phyloP scores from a whole-genome alignment of 2,113 vertebrate species.

The Oreocharis arfaki region DNA sequence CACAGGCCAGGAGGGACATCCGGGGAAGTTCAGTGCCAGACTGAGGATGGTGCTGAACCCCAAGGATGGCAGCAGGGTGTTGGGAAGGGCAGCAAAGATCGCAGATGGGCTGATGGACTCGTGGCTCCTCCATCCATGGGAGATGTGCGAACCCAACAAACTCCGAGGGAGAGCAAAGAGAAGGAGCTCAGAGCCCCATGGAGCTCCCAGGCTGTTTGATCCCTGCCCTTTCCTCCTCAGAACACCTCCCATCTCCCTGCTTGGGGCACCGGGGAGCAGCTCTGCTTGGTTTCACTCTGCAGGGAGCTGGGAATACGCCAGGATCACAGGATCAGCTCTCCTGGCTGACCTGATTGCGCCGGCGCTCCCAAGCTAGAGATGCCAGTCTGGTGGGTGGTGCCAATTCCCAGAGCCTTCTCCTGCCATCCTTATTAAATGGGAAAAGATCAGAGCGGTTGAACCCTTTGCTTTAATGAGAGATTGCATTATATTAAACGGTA shows the following conservation, averaged over 20 bases:
- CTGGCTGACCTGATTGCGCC: neutral
- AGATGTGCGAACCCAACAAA: neutral
- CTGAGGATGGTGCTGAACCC: neutral
- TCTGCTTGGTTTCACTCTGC: neutral
- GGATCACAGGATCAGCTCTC: neutral
- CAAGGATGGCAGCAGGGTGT: neutral
- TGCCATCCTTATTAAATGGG: neutral
- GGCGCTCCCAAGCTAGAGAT: neutral
- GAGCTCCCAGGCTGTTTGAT: neutral
- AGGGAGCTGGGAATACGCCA: neutral
- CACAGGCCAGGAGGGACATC: fast-evolving
- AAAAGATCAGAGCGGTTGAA: neutral
- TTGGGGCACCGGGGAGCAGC: neutral
- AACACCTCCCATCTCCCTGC: neutral
- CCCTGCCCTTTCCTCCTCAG: neutral
- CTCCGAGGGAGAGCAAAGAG: neutral
- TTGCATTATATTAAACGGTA: neutral
- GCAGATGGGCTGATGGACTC: neutral
- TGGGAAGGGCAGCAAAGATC: neutral
- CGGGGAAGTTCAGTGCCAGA: neutral
- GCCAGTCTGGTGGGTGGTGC: neutral
- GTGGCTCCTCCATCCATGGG: fast-evolving
- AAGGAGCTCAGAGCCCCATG: neutral
- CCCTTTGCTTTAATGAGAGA: neutral
- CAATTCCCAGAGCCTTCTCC: conserved; percentile 21